Conservation (phyloP, 2,113 vertebrate species). For the Blennius ocellaris region DNA sequence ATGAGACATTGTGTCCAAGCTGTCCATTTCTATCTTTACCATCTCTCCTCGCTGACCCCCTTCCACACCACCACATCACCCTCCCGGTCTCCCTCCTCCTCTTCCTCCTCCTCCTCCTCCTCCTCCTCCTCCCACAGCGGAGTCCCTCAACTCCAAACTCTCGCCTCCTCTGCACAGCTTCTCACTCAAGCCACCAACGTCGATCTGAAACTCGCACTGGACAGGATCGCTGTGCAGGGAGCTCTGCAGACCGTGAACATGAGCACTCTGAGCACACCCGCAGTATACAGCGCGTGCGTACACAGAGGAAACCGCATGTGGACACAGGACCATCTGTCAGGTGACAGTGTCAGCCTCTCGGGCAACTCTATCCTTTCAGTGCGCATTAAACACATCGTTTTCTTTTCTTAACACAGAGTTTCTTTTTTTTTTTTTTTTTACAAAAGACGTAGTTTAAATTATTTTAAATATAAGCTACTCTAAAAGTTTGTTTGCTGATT, state of each 20-base stretch:
- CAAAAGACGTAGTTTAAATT: too few species aligned
- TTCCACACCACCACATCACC: too few species aligned
- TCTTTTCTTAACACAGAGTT: too few species aligned
- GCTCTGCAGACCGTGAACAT: constrained; percentile 29
- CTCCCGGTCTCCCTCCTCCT: too few species aligned
- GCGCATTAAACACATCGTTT: too few species aligned
- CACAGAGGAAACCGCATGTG: constrained; percentile 20
- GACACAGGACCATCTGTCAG: constrained; percentile 31
- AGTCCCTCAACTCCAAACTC: constrained; percentile 43
- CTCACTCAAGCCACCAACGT: constrained; percentile 66
- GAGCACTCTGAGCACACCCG: constrained; percentile 28
- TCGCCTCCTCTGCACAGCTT: constrained; percentile 50
- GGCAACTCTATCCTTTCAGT: not conserved
- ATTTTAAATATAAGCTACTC: too few species aligned
- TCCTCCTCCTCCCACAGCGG: constrained; percentile 11
- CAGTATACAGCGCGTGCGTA: constrained; percentile 23
- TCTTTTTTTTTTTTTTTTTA: too few species aligned
- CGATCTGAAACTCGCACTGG: constrained; percentile 62
- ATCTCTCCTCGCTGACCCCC: constrained; percentile 25
- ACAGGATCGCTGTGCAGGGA: constrained; percentile 32
- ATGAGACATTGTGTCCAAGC: constrained; percentile 80
- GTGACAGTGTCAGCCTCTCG: constrained; percentile 32
- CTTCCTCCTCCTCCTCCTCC: not conserved
- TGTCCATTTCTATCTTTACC: constrained; percentile 75
- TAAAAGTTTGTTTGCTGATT: too few species aligned